Percentiles rank a stretch among this genome's conserved stretches.
phyloP scores from a whole-genome alignment of 2,797 vertebrate species.

The Eutrigla gurnardus region DNA sequence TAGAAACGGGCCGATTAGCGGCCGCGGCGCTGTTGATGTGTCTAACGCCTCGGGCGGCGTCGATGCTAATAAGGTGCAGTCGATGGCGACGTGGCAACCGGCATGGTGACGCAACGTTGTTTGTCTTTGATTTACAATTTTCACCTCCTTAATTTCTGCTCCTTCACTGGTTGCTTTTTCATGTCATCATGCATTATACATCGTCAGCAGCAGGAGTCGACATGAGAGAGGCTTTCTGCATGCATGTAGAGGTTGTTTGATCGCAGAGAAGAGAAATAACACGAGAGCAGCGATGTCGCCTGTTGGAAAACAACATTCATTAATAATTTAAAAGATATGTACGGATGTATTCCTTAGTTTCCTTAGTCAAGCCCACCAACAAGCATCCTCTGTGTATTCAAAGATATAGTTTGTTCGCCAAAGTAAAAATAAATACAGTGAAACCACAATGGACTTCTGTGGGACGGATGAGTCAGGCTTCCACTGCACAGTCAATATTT shows the following conservation, averaged over 20 bases:
- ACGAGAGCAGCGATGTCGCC: neutral
- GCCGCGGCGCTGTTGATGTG: conserved; percentile 31
- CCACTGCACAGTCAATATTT: conserved; percentile 23
- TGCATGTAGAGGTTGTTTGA: neutral
- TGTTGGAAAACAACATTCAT: neutral
- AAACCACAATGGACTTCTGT: conserved; percentile 19
- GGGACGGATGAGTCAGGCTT: conserved; percentile 25
- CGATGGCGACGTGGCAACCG: conserved; percentile 22
- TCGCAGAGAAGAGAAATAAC: neutral
- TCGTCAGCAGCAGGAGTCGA: conserved; percentile 2
- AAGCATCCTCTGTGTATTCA: conserved; percentile 3
- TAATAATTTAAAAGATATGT: neutral
- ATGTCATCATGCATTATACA: conserved; percentile 29
- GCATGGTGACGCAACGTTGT: neutral
- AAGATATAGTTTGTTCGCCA: conserved; percentile 13
- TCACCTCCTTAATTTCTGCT: conserved; percentile 26
- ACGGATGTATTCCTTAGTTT: neutral
- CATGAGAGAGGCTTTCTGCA: neutral
- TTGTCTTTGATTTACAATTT: conserved; percentile 50
- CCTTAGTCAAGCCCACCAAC: neutral
- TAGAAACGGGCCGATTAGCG: conserved; percentile 41
- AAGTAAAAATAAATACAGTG: conserved; percentile 2
- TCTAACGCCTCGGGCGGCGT: conserved; percentile 30
- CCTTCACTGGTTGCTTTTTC: conserved; percentile 17
- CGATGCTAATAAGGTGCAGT: conserved; percentile 54